Evolutionary conservation across 1,140 invertebrate genomes (phyloP), one percentile per base, ranked within the genome.

Genomic region (Riptortus pedestris): DNA sequence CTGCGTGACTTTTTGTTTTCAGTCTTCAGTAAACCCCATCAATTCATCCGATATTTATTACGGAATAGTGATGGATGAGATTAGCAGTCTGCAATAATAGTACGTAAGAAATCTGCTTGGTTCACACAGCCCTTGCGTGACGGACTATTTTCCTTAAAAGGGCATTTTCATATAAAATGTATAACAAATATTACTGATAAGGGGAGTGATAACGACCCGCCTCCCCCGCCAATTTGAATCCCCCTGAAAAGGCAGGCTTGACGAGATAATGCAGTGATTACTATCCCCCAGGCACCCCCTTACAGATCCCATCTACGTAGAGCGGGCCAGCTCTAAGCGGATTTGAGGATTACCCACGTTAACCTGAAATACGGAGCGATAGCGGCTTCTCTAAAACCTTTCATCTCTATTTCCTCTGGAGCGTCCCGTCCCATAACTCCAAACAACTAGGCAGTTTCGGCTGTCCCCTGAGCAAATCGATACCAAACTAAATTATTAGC

Each of bases 191-290:
- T 47, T 47, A 1, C 0, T 47, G 9, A 18, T 20, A 20, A 47
- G 45, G 43, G 2, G 14, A n/a, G 1, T 18, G 43, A 45, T 18
- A 45, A 18, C n/a, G 45, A 22, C 1, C 9, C 16, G n/a, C 22
- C 45, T 47, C 22, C 22, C 18, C 22, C 45, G 45, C 11, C 11
- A n/a, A 20, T 20, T 20, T 47, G n/a, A n/a, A 9, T 22, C 45
- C 45, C 45, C 45, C 18, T 11, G n/a, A n/a, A 2, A 45, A 18
- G 43, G 43, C 43, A n/a, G 2, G 2, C 14, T 18, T 18, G 14
- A 14, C 43, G 14, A n/a, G 43, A 18, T 45, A 45, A 45, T 45
- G 43, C 43, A 45, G n/a, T 47, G 45, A 47, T 47, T 47, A 47
- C 22, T 20, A 22, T n/a, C 0, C 43, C 45, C n/a, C 45, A 20